Evolutionary conservation across 2,888 invertebrate genomes (phyloP).

Genomic region (Griposia aprilina): DNA sequence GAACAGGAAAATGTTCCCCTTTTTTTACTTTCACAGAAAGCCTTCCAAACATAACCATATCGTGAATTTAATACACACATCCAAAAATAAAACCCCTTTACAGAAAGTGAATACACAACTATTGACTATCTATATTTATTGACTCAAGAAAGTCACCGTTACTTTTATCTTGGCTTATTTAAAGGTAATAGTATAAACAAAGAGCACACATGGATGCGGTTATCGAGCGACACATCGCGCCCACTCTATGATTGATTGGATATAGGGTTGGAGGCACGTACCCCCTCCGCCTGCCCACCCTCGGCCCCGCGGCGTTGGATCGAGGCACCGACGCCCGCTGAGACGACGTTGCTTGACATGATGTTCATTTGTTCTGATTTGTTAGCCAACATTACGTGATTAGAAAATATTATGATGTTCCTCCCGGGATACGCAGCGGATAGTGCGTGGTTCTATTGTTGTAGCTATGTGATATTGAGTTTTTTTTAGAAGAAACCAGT

Average conservation of each 20-base stretch:
- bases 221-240: conserved; percentile 73
- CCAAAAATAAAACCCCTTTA: conserved; percentile 7
- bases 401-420: conserved; percentile 74
- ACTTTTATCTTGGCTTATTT: conserved; percentile 52
- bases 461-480: background rate
- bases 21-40: background rate
- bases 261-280: conserved; percentile 66
- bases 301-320: conserved; percentile 57
- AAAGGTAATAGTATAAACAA: conserved; percentile 65
- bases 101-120: background rate
- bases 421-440: conserved; percentile 57
- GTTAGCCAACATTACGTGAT: conserved; percentile 80
- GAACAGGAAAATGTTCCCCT: background rate
- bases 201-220: conserved; percentile 67
- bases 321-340: conserved; percentile 74
- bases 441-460: conserved; percentile 36
- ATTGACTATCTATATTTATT: background rate
- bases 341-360: conserved; percentile 81
- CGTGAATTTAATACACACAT: background rate
- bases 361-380: conserved; percentile 86
- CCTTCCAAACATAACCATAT: conserved; percentile 7
- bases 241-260: conserved; percentile 82
- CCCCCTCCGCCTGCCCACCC: conserved; percentile 36
- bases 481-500: background rate
- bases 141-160: conserved; percentile 6